Evolutionary conservation across 2,113 vertebrate species (phyloP).

Genomic region (Panthera tigris): DNA sequence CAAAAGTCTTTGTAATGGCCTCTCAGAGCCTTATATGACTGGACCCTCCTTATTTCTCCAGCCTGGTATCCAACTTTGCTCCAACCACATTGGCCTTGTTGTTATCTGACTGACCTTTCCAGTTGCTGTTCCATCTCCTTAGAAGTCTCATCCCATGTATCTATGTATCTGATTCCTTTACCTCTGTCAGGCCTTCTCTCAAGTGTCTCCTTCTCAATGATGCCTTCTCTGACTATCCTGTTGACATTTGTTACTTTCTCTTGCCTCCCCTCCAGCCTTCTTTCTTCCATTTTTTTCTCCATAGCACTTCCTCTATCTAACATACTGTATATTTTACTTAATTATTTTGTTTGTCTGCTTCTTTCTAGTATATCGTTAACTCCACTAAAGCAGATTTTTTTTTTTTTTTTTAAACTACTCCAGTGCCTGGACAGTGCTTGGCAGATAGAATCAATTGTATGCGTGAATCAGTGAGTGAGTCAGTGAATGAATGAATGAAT

Average conservation of each 20-base stretch:
- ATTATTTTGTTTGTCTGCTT: too few relatives aligned
- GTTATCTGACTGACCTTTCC: neutral
- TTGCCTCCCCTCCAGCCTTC: neutral
- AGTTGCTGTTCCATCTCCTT: neutral
- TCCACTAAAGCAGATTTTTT: too few relatives aligned
- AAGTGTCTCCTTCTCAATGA: neutral
- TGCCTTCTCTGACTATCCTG: neutral
- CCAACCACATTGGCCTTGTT: neutral
- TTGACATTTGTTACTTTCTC: neutral
- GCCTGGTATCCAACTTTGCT: neutral
- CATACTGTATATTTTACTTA: neutral
- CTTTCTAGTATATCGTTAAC: too few relatives aligned
- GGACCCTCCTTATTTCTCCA: neutral
- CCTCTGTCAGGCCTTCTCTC: neutral
- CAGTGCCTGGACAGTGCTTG: too few relatives aligned
- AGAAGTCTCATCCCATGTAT: neutral
- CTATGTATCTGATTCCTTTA: neutral
- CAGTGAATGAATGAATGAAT: too few relatives aligned
- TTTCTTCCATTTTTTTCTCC: neutral
- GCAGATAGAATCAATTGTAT: too few relatives aligned
- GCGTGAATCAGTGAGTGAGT: too few relatives aligned
- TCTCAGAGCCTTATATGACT: neutral
- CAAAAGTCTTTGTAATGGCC: neutral
- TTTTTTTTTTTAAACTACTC: too few relatives aligned
- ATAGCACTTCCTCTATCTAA: neutral